Evolutionary conservation across 2,888 invertebrate genomes (phyloP).

Genomic region (Morpho helenor): DNA sequence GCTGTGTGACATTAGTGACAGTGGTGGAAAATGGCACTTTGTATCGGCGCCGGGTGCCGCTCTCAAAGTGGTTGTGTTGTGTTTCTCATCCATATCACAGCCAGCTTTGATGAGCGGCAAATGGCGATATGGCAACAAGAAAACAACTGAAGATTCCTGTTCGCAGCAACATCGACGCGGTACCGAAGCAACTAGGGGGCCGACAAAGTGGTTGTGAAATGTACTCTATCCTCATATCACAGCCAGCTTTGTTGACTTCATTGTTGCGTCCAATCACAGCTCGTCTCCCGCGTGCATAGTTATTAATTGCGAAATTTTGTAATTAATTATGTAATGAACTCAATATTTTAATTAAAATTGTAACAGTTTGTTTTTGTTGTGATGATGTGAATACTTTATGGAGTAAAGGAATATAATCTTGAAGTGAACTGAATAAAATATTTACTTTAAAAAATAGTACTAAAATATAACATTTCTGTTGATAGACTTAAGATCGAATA

Average conservation of each 20-base stretch:
- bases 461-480: too few species aligned
- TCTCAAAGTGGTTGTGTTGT: slow-evolving; percentile 96
- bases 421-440: too few species aligned
- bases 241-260: slow-evolving; percentile 91
- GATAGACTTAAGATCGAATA: too few species aligned
- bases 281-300: too few species aligned
- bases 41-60: slow-evolving; percentile 68
- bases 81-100: slow-evolving; percentile 89
- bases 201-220: slow-evolving; percentile 90
- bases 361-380: too few species aligned
- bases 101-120: slow-evolving; percentile 97
- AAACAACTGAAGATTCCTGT: neutral
- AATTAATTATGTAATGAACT: too few species aligned
- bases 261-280: slow-evolving; percentile 20
- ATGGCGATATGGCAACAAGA: slow-evolving; percentile 15
- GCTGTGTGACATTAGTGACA: slow-evolving; percentile 66
- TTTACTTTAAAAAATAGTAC: too few species aligned
- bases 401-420: too few species aligned
- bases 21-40: neutral
- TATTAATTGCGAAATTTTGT: too few species aligned
- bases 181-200: slow-evolving; percentile 24
- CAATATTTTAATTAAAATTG: too few species aligned
- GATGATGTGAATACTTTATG: too few species aligned
- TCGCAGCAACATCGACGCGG: neutral
- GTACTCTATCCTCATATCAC: slow-evolving; percentile 87